Evolutionary conservation across 2,888 invertebrate genomes (phyloP), one percentile per base, ranked within the genome.

Genomic region (Mythimna pallens): DNA sequence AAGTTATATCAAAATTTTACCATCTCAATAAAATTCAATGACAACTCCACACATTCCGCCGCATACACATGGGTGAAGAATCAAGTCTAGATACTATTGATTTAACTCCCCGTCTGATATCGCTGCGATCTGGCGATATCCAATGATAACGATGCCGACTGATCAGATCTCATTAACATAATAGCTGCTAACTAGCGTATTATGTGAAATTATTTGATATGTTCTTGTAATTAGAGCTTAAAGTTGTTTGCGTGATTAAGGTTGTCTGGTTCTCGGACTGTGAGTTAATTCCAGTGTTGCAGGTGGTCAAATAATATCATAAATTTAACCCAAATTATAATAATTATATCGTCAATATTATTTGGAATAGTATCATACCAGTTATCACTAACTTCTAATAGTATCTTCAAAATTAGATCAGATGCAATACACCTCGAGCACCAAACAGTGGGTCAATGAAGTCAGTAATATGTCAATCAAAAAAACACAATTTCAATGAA

Each of bases 151-250:
- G 74, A 69, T 61, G 66, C 74, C 81, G 82, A 57, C 70, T 68
- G 79, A 83, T 83, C 87, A 83, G 85, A 86, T 87, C 90, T 87
- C 88, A 91, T 92, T 91, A 89, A 83, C 89, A 88, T 92, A 90
- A 87, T 86, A 22, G 36, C 52, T 30, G 69, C 63, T 76, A 74
- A 67, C 75, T 69, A 73, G 59, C 65, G 59, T 67, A 69, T 76
- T 76, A 69, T 76, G 61, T 40, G 55, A 65, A 80, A 85, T 77
- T 67, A 67, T 76, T 66, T 76, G 25, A 70, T 76, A 58, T 71
- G 73, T 67, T 70, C 70, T 47, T 36, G 67, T 76, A 71, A 76
- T 70, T 75, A 65, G 57, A 50, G 43, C 30, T 58, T n/a, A 52
- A 4, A 30, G 22, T 75, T 36, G 70, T 40, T 55, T 61, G 43